These are phyloP conservation scores for Morpho achilles DNA, from an alignment of 2,888 invertebrate genomes.

Conservation along the genomic window DNA sequence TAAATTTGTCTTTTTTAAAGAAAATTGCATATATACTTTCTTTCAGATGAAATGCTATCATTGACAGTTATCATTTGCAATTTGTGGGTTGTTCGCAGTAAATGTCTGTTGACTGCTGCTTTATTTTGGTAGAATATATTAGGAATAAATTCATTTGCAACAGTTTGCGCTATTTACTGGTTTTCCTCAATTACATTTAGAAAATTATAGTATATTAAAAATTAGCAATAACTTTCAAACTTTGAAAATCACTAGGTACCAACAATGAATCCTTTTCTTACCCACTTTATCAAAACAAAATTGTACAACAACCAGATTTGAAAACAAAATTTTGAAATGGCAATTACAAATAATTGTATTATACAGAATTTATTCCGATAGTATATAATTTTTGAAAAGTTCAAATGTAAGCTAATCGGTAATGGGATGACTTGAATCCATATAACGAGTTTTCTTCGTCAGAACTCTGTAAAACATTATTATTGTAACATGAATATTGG, in stretches of 20 bases:
- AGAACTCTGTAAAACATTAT: slow-evolving; percentile 31
- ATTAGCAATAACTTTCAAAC: slow-evolving; percentile 12
- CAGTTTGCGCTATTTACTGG: neutral
- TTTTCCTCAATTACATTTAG: slow-evolving; percentile 12
- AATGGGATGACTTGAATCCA: slow-evolving; percentile 29
- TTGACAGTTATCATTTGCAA: too few relatives aligned
- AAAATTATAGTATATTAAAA: slow-evolving; percentile 3
- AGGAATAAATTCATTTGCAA: too few relatives aligned
- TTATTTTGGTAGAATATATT: too few relatives aligned
- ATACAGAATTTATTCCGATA: neutral
- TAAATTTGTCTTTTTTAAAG: too few relatives aligned
- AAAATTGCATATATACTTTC: too few relatives aligned
- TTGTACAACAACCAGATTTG: slow-evolving; percentile 31
- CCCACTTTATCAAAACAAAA: slow-evolving; percentile 30
- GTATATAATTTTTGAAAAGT: slow-evolving; percentile 1
- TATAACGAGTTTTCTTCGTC: slow-evolving; percentile 27
- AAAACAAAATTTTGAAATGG: slow-evolving; percentile 29
- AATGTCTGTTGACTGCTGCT: too few relatives aligned
- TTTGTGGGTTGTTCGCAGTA: too few relatives aligned
- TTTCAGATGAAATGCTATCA: too few relatives aligned
- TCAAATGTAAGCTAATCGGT: slow-evolving; percentile 32
- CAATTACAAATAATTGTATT: slow-evolving; percentile 3
- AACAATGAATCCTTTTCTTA: slow-evolving; percentile 30
- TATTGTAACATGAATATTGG: neutral
- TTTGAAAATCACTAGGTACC: slow-evolving; percentile 9